Base-by-base conservation (phyloP, 2,113 vertebrate species). In the Pterocles orientalis region DNA sequence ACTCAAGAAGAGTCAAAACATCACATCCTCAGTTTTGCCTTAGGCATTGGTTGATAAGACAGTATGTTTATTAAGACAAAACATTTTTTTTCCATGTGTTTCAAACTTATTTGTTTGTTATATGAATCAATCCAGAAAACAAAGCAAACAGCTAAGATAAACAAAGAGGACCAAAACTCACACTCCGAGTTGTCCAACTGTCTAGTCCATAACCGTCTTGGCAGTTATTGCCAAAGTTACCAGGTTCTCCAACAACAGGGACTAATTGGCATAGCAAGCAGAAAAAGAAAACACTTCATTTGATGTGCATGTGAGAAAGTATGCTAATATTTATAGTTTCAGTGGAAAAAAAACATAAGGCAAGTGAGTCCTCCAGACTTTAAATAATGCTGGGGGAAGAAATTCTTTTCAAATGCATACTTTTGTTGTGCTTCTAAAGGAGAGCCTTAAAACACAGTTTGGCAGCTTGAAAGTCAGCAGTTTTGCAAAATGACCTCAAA, bases 221-320 rank as follows among this genome's bases (percentile, higher is more conserved):
- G 9, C 7, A 58, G 6, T 54, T 92, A 39, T 8, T 6, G 1
- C 8, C 1, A 2, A 72, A 48, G 14, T 53, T 62, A 71, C 3
- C 31, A 33, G 4, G 16, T 41, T 88, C 39, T 69, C 64, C 69
- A 84, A 57, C 9, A 73, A 45, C 15, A 54, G 18, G 13, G 7
- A 26, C 12, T 69, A 33, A 61, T 18, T 3, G 1, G 3, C 23
- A 62, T 2, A 68, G 7, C 0, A 0, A 84, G 18, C 5, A 87
- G 41, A 36, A 75, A 65, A 79, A 61, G 12, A 87, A 20, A 57
- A 4, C 7, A 20, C 10, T 57, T 56, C 3, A 29, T n/a, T 26
- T 68, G 12, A 1, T 47, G 29, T 25, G 24, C 15, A 13, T 68
- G 3, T 65, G 34, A 91, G 43, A 85, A 93, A 10, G 3, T 48